Conservation (phyloP, 2,113 vertebrate genomes). For the Polyodon spathula region DNA sequence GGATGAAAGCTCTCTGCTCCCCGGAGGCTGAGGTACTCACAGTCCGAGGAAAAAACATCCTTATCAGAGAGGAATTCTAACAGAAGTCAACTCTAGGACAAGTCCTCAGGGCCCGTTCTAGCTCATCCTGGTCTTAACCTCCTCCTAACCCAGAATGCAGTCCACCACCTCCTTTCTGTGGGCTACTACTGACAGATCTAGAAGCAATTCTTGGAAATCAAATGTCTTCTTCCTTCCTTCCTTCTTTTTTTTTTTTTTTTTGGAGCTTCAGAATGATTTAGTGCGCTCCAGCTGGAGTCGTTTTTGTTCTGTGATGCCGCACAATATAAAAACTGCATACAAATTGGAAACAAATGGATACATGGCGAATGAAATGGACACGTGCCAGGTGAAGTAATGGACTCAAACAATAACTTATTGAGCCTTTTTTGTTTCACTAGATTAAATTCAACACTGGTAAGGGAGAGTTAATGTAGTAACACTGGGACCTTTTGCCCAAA, state of each 20-base stretch:
- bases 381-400: too few relatives aligned
- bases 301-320: neutral
- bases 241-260: neutral
- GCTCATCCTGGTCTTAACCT: constrained; percentile 27
- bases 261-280: too few relatives aligned
- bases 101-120: constrained; percentile 36
- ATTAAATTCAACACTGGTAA: too few relatives aligned
- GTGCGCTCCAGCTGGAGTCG: constrained; percentile 2
- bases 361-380: too few relatives aligned
- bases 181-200: constrained; percentile 20
- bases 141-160: constrained; percentile 14
- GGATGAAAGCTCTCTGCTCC: constrained; percentile 50
- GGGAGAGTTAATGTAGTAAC: too few relatives aligned
- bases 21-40: constrained; percentile 39
- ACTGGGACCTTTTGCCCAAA: too few relatives aligned
- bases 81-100: constrained; percentile 65
- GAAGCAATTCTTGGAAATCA: constrained; percentile 11
- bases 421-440: too few relatives aligned
- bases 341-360: too few relatives aligned
- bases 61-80: constrained; percentile 49
- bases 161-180: neutral
- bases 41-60: constrained; percentile 68
- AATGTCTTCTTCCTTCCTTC: constrained; percentile 17
- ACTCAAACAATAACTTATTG: too few relatives aligned
- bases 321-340: too few relatives aligned